Conservation (phyloP, 2,888 invertebrate species). For the Crocallis elinguaria region DNA sequence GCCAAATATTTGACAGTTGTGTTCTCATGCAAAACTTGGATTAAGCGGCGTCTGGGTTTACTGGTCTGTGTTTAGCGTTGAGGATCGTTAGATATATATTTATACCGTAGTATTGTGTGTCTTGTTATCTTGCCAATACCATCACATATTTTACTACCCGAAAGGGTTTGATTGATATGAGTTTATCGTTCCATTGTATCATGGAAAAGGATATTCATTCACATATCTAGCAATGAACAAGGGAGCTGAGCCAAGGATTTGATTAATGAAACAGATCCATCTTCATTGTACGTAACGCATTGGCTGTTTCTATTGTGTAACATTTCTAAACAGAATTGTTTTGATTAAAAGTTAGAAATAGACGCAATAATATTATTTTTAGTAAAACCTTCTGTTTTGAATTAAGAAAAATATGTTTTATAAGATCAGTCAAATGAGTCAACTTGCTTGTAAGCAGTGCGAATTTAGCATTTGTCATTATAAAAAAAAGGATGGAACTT, state of each 20-base stretch:
- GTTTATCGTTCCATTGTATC: slow-evolving; percentile 7
- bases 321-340: slow-evolving; percentile 1
- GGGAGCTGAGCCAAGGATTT: slow-evolving; percentile 42
- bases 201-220: slow-evolving; percentile 14
- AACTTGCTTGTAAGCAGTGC: too few species aligned
- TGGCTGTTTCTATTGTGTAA: slow-evolving; percentile 13
- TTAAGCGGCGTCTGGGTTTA: too few species aligned
- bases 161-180: slow-evolving; percentile 16
- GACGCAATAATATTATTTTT: too few species aligned
- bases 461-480: too few species aligned
- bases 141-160: not conserved
- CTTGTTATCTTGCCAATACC: not conserved
- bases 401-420: too few species aligned
- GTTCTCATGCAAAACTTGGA: too few species aligned
- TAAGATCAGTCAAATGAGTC: too few species aligned
- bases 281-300: slow-evolving; percentile 25
- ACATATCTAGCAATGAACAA: slow-evolving; percentile 53
- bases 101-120: not conserved
- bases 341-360: not conserved
- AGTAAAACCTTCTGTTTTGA: too few species aligned
- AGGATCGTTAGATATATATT: too few species aligned
- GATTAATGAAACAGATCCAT: slow-evolving; percentile 53
- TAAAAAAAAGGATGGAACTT: too few species aligned
- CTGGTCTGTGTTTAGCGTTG: too few species aligned
- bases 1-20: too few species aligned